Conservation (phyloP, 2,113 vertebrate species). For the Engystomops pustulosus region DNA sequence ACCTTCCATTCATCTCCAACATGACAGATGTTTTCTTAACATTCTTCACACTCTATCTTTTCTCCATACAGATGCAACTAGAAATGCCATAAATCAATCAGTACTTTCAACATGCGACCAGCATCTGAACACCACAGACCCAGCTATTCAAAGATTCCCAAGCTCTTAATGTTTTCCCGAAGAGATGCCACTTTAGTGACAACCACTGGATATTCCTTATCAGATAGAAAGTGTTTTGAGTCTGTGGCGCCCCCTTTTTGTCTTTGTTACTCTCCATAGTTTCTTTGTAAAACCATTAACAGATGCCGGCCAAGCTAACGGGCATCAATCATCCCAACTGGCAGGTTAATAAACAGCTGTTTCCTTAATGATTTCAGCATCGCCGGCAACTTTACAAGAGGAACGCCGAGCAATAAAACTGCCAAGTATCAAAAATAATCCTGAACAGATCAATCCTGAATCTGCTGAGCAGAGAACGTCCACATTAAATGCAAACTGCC, state of each 20-base stretch:
- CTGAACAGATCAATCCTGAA: constrained; percentile 40
- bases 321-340: constrained; percentile 48
- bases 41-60: constrained; percentile 33
- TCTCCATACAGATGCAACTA: constrained; percentile 24
- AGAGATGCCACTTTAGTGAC: constrained; percentile 35
- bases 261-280: background rate
- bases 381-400: constrained; percentile 30
- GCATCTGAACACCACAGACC: constrained; percentile 36
- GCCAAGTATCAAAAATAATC: constrained; percentile 40
- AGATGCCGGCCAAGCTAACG: constrained; percentile 33
- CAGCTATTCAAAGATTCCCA: constrained; percentile 20
- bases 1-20: constrained; percentile 16
- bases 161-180: constrained; percentile 37
- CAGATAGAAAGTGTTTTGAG: background rate
- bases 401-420: constrained; percentile 23
- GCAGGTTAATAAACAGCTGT: constrained; percentile 55
- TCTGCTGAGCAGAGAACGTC: constrained; percentile 6
- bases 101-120: constrained; percentile 28
- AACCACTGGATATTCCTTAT: background rate
- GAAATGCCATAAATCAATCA: constrained; percentile 55
- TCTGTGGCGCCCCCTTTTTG: background rate
- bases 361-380: constrained; percentile 50
- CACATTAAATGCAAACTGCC: background rate
- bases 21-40: constrained; percentile 51
- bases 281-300: constrained; percentile 34